Base-by-base conservation (phyloP, 1,140 invertebrate genomes). In the Musca domestica region DNA sequence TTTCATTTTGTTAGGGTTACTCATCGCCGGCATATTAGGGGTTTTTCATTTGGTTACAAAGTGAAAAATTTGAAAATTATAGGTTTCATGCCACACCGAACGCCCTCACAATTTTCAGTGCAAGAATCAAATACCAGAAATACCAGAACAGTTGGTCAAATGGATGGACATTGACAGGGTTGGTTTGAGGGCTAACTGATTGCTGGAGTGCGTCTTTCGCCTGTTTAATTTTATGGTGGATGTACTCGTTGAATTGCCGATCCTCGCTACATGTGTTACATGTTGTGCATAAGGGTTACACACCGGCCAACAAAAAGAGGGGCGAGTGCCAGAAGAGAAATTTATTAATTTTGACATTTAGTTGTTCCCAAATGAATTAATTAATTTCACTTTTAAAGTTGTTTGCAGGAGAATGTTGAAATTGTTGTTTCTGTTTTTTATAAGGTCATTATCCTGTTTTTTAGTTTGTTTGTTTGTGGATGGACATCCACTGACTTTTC, bases 311-410 rank as follows among this genome's bases (percentile, higher is more conserved):
- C n/a, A n/a, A n/a, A n/a, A n/a, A n/a, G n/a, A n/a, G n/a, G n/a
- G n/a, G n/a, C n/a, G n/a, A n/a, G n/a, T 41, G 34, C 20, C 6
- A 52, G 17, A 54, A 58, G 22, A 25, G 14, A 41, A 47, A 51
- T 58, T 64, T 64, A 67, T 63, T 61, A 64, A 58, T 63, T 67
- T 63, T 58, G 19, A 22, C 46, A 25, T 25, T 67, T 64, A 27
- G 67, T 58, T 68, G 48, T 68, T 68, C 67, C 67, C 67, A 63
- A 68, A 68, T 68, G 67, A 68, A 68, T 64, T 68, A 58, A 68
- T 68, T 67, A 63, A 64, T 64, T 51, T 47, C 46, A 34, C 56
- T 27, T 49, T 68, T 25, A 30, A 25, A 25, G 14, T 10, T 52
- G 7, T 49, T 65, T 48, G 19, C 3, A 0, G n/a, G 20, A 25